Evolutionary conservation across 2,888 invertebrate species (phyloP).

Genomic region (Schrankia costaestrigalis): DNA sequence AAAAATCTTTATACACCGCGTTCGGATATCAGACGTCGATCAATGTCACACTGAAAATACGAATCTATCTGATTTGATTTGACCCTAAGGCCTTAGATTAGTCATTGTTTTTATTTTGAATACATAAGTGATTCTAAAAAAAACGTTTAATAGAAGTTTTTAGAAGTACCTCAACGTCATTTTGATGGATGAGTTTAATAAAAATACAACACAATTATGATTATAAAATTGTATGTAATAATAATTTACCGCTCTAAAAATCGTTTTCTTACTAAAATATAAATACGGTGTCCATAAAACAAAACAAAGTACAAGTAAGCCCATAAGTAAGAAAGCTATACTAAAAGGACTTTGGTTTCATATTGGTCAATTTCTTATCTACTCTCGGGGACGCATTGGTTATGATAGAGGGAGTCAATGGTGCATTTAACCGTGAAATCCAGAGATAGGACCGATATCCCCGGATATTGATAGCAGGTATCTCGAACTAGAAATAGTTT

Average conservation of each 20-base stretch:
- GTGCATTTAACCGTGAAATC: conserved; percentile 77
- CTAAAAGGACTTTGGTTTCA: conserved; percentile 49
- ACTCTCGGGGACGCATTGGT: conserved; percentile 51
- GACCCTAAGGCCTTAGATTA: conserved; percentile 55
- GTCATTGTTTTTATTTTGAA: conserved; percentile 61
- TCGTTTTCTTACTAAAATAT: too few species aligned
- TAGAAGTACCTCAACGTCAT: conserved; percentile 24
- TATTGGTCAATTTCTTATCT: conserved; percentile 75
- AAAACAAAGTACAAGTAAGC: conserved; percentile 30
- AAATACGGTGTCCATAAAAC: too few species aligned
- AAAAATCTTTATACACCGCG: conserved; percentile 45
- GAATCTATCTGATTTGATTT: conserved; percentile 56
- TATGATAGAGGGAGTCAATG: conserved; percentile 65
- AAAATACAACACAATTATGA: too few species aligned
- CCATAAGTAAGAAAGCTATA: conserved; percentile 35
- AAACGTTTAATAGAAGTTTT: too few species aligned
- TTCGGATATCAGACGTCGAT: conserved; percentile 73
- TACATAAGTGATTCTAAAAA: conserved; percentile 37
- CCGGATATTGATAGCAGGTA: conserved; percentile 75
- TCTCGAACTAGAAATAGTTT: conserved; percentile 61
- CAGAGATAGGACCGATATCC: conserved; percentile 66
- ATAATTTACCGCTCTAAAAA: too few species aligned
- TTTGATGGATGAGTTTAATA: too few species aligned
- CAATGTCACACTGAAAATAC: conserved; percentile 60
- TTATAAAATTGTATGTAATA: too few species aligned